These are phyloP conservation scores for Pachypanchax playfairii DNA, from an alignment of 2,113 vertebrate genomes.

Conservation along the genomic window DNA sequence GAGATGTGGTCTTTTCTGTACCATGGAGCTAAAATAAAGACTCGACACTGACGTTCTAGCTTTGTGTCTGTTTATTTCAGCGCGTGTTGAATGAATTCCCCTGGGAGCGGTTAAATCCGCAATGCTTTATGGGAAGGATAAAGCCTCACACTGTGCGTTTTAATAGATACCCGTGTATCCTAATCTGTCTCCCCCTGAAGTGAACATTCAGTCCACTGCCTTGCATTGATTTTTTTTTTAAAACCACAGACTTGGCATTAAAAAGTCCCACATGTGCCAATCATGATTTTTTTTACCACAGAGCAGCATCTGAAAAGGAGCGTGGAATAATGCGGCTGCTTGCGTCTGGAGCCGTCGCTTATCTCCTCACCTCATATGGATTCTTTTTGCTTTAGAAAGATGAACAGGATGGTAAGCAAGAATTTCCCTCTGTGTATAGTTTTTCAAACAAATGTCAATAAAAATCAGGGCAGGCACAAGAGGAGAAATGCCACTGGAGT, in stretches of 20 bases:
- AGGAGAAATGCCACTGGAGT: constrained; percentile 52
- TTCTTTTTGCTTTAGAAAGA: constrained; percentile 52
- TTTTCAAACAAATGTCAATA: constrained; percentile 69
- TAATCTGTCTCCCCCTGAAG: constrained; percentile 61
- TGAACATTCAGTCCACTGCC: constrained; percentile 57
- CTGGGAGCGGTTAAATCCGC: constrained; percentile 35
- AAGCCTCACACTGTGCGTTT: constrained; percentile 60
- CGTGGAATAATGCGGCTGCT: constrained; percentile 37
- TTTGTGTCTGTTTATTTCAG: constrained; percentile 60
- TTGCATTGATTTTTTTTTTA: constrained; percentile 62
- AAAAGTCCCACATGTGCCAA: constrained; percentile 56
- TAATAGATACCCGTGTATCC: constrained; percentile 58
- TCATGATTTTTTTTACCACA: constrained; percentile 49
- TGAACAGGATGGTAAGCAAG: constrained; percentile 59
- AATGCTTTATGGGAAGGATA: constrained; percentile 59
- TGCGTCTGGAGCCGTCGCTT: constrained; percentile 48
- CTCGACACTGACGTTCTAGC: constrained; percentile 72
- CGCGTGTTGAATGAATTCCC: constrained; percentile 42
- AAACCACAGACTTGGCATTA: constrained; percentile 50
- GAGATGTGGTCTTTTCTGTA: constrained; percentile 75
- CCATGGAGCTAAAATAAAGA: constrained; percentile 79
- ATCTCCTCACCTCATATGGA: constrained; percentile 64
- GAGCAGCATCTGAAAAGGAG: constrained; percentile 42
- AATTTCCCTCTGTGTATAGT: constrained; percentile 58
- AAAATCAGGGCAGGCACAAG: constrained; percentile 34